These are phyloP conservation scores for Gastracanthus pulcherrimus DNA, from an alignment of 2,888 invertebrate species.

Conservation along the genomic window DNA sequence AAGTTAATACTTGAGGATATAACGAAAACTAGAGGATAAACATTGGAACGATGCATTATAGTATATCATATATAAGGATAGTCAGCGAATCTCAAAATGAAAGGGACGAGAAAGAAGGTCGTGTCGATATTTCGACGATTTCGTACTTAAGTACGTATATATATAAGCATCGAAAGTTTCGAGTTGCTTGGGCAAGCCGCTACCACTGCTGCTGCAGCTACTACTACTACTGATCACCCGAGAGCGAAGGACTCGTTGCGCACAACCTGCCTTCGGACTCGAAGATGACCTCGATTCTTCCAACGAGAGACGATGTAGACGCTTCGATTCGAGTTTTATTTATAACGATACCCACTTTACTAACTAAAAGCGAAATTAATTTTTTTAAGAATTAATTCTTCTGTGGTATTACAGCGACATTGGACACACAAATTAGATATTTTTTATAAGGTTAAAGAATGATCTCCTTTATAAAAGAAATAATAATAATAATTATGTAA, in stretches of 20 bases:
- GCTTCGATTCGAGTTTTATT: neutral
- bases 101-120: neutral
- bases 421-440: no score
- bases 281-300: constrained; percentile 15
- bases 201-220: no score
- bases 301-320: neutral
- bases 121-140: constrained; percentile 13
- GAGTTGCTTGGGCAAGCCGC: neutral
- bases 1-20: no score
- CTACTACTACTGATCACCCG: neutral
- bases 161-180: constrained; percentile 22
- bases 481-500: no score
- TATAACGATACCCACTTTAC: neutral
- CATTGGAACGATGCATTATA: no score
- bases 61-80: no score
- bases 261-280: neutral
- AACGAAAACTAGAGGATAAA: no score
- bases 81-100: neutral
- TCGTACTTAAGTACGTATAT: neutral
- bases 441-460: no score
- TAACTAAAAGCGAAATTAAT: neutral
- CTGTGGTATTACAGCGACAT: no score
- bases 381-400: no score
- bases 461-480: no score
- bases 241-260: neutral